A percentile compares a stretch with the other conserved stretches of the same genome.
Conservation (phyloP, 2,113 vertebrate species). For the Baryphthengus martii region DNA sequence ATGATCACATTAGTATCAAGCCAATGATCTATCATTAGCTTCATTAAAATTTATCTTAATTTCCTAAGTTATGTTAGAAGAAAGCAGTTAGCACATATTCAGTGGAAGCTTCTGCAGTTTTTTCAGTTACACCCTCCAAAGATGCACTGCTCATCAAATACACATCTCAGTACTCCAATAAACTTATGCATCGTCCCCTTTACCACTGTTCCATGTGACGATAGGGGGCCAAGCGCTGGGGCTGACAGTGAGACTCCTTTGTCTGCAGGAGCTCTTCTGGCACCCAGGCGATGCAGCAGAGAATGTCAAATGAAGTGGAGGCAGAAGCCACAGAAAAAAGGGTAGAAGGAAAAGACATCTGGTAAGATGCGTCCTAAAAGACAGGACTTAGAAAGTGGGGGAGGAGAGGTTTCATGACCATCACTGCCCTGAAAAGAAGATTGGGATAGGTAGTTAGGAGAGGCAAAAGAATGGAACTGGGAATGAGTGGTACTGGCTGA, state of each 20-base stretch:
- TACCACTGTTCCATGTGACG: background rate
- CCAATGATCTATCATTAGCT: background rate
- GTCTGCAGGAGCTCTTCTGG: background rate
- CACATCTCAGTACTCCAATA: background rate
- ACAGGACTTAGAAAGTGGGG: background rate
- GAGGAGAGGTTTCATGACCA: background rate
- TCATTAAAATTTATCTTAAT: background rate
- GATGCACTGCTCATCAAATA: background rate
- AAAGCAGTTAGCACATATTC: background rate
- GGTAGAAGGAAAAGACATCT: background rate
- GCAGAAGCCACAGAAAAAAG: background rate
- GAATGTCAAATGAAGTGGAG: background rate
- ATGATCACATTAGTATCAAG: background rate
- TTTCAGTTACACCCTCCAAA: background rate
- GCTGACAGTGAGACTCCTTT: background rate
- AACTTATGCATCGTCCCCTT: background rate
- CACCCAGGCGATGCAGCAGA: background rate
- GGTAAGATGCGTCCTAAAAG: too few relatives aligned
- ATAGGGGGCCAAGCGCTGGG: background rate
- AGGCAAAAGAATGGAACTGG: background rate
- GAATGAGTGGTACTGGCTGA: background rate
- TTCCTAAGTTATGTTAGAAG: background rate
- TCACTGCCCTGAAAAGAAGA: background rate
- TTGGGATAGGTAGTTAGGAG: background rate
- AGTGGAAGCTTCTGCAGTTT: background rate